Percentiles rank a stretch among this genome's conserved stretches.
Evolutionary conservation across 30 jellyfish, hydroid and myxozoan genomes (phyloP).

Genomic region (Clytia hemisphaerica): DNA sequence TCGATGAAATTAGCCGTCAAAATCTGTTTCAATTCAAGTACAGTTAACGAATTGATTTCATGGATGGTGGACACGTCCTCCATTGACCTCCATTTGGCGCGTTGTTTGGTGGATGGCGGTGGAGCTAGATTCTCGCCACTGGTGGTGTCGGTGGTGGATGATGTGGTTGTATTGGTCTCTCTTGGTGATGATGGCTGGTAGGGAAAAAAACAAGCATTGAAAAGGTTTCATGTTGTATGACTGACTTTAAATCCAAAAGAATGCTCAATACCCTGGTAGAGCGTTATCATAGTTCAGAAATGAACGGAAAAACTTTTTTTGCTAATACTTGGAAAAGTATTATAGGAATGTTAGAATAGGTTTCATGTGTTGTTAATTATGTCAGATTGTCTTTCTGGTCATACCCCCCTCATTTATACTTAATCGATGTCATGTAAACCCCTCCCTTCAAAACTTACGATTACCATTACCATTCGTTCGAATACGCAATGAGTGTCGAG

Average conservation of each 20-base stretch:
- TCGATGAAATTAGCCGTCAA: conserved; percentile 71
- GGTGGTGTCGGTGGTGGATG: not conserved
- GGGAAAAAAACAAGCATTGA: not conserved
- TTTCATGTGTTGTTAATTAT: no score
- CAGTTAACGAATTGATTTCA: conserved; percentile 50
- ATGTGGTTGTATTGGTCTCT: not conserved
- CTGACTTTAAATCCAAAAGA: conserved; percentile 58
- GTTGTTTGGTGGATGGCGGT: not conserved
- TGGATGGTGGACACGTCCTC: conserved; percentile 61
- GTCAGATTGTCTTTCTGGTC: no score
- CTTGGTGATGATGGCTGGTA: not conserved
- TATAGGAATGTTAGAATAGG: no score
- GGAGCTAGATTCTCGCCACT: not conserved
- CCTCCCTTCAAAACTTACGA: no score
- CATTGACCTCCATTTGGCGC: conserved; percentile 55
- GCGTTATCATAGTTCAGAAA: no score
- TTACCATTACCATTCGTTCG: no score
- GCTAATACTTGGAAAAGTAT: no score
- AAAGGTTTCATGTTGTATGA: conserved; percentile 16
- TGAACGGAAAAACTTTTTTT: no score
- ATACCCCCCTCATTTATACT: no score
- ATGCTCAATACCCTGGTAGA: no score
- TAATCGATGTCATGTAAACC: no score
- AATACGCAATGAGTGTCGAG: no score
- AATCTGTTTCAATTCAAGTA: conserved; percentile 67